These are phyloP conservation scores for Sycophila texana DNA, from an alignment of 2,888 invertebrate species.

Conservation along the genomic window DNA sequence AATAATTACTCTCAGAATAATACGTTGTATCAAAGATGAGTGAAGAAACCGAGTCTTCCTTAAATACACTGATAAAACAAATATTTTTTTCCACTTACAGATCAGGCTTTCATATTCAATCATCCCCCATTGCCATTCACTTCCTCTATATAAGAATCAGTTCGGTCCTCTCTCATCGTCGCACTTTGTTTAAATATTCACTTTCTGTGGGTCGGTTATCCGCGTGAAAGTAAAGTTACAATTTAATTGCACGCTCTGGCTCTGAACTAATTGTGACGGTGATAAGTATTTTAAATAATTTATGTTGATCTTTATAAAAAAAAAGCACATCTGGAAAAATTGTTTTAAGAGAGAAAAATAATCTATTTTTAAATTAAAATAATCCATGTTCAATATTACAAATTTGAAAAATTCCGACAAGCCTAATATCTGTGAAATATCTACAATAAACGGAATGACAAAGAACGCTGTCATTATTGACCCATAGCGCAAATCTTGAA, in stretches of 20 bases:
- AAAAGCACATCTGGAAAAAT: slow-evolving; percentile 38
- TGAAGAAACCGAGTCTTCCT: slow-evolving; percentile 49
- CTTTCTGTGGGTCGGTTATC: slow-evolving; percentile 50
- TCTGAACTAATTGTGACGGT: slow-evolving; percentile 48
- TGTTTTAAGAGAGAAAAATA: slow-evolving; percentile 31
- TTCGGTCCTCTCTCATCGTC: slow-evolving; percentile 35
- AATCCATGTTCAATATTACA: slow-evolving; percentile 48
- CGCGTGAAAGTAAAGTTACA: slow-evolving; percentile 49
- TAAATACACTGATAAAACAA: slow-evolving; percentile 53
- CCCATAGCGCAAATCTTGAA: slow-evolving; percentile 46
- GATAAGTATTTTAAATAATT: slow-evolving; percentile 35
- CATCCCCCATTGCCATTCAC: slow-evolving; percentile 47
- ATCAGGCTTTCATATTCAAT: slow-evolving; percentile 52
- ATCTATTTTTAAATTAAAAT: slow-evolving; percentile 40
- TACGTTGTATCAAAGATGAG: slow-evolving; percentile 56
- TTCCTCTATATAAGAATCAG: slow-evolving; percentile 42
- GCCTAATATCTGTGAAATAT: slow-evolving; percentile 56
- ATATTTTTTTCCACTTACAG: slow-evolving; percentile 47
- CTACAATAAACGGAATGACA: slow-evolving; percentile 59
- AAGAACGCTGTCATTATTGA: slow-evolving; percentile 53
- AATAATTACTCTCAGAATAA: slow-evolving; percentile 58
- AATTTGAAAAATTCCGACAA: slow-evolving; percentile 53
- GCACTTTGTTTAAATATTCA: slow-evolving; percentile 53
- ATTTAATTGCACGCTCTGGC: slow-evolving; percentile 56
- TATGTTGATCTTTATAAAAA: slow-evolving; percentile 22